A percentile compares a stretch with the other conserved stretches of the same genome.
Evolutionary conservation across 2,797 vertebrate species (phyloP).

Genomic region (Pangasius larnaudii): DNA sequence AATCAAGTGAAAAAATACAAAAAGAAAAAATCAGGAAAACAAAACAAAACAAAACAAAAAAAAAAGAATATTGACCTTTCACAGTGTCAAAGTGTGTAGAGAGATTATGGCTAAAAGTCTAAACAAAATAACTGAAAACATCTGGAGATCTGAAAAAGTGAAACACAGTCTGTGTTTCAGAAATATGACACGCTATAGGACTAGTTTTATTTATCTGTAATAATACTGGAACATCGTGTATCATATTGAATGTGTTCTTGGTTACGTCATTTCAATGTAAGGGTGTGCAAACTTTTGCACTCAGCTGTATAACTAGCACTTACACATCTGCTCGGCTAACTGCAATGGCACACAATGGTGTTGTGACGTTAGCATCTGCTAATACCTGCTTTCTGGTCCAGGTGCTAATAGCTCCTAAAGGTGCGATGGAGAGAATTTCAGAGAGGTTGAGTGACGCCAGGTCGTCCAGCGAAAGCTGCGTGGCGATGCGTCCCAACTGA

Average conservation of each 20-base stretch:
- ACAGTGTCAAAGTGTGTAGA: not conserved
- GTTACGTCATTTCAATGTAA: not conserved
- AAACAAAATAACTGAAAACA: not conserved
- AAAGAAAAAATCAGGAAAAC: not conserved
- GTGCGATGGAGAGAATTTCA: constrained; percentile 67
- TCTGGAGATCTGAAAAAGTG: not conserved
- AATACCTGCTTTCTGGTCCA: constrained; percentile 77
- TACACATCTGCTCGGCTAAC: not conserved
- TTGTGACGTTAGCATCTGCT: not conserved
- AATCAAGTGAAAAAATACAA: not conserved
- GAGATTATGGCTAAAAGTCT: not conserved
- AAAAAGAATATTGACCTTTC: not conserved
- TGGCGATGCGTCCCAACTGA: constrained; percentile 73
- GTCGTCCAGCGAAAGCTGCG: constrained; percentile 70
- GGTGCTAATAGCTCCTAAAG: constrained; percentile 68
- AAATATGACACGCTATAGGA: not conserved
- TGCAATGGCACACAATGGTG: no score
- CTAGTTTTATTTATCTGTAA: not conserved
- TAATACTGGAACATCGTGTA: not conserved
- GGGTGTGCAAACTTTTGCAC: not conserved
- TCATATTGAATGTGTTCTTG: not conserved
- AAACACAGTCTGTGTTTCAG: not conserved
- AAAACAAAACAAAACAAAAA: not conserved
- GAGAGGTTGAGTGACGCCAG: constrained; percentile 68
- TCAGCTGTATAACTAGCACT: not conserved